Percentiles rank a stretch among this genome's conserved stretches.
Conservation (phyloP, 1,140 invertebrate species). For the Scaptomyza montana region DNA sequence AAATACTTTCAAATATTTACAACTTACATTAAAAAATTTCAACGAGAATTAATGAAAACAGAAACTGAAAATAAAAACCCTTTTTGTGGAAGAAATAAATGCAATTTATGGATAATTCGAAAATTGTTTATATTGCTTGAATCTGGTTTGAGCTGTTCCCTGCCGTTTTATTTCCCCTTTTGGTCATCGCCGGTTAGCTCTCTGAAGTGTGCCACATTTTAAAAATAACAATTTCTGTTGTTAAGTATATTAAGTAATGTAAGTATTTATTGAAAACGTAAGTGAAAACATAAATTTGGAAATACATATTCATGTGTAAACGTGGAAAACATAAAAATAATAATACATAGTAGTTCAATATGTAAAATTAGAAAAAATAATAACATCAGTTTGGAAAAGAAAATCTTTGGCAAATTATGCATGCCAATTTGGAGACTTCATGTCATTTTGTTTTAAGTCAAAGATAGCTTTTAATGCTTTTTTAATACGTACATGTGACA, state of each 20-base stretch:
- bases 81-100: constrained; percentile 81
- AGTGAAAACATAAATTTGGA: constrained; percentile 7
- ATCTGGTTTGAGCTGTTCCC: no score
- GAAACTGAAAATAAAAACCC: constrained; percentile 32
- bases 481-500: constrained; percentile 34
- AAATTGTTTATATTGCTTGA: constrained; percentile 3
- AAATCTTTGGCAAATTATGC: no score
- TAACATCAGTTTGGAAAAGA: neutral
- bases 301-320: constrained; percentile 45
- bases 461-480: neutral
- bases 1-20: constrained; percentile 78
- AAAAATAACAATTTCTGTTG: neutral
- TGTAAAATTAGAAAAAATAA: neutral
- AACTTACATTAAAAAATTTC: constrained; percentile 75
- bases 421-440: neutral
- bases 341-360: constrained; percentile 33
- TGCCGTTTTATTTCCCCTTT: no score
- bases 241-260: neutral
- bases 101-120: constrained; percentile 79
- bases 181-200: no score
- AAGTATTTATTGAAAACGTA: constrained; percentile 10
- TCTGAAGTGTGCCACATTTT: neutral
- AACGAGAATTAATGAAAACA: constrained; percentile 73
- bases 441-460: neutral
- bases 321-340: constrained; percentile 3